Base-by-base conservation (phyloP, 2,888 invertebrate genomes). In the Perithous albicinctus region DNA sequence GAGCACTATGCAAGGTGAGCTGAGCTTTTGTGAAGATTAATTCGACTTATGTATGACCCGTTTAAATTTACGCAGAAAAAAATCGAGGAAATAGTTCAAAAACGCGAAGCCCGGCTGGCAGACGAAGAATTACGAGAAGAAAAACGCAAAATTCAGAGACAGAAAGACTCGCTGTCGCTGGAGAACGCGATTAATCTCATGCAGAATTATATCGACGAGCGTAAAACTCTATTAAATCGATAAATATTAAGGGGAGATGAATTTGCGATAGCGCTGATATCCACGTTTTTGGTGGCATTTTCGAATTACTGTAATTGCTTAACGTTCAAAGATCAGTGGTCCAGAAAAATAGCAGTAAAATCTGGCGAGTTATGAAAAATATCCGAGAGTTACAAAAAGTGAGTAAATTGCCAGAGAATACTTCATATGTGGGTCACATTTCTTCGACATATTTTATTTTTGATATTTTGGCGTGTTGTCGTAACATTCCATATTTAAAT, bases 151-250 rank as follows among this genome's bases (percentile, higher is more conserved):
- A 38, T 10, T 41, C 74, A 67, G 38, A 59, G 66, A 76, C 51
- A n/a, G 7, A 61, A 54, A 29, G 84, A 75, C n/a, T 26, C 38
- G 29, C 12, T 46, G 72, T 61, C 48, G 48, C 63, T 84, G 12
- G 8, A 51, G 56, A 82, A 69, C 7, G 75, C 78, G 29, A 78
- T 66, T 12, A 32, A 59, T 56, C 70, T 83, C 15, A 66, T 81
- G 78, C 83, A 83, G 32, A 78, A 66, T 29, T 81, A 83, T 29
- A 83, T 83, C 66, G 61, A 76, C 15, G 75, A 78, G 8, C 73
- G 74, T 46, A 78, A 69, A 66, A 73, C 61, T 6, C 46, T 76
- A 20, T 29, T 82, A 12, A 29, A 1, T 12, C n/a, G 8, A n/a
- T 32, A 35, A 72, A 35, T 8, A 43, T n/a, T 5, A 29, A 4